Evolutionary conservation across 2,888 invertebrate genomes (phyloP).

Genomic region (Epinotia nisella): DNA sequence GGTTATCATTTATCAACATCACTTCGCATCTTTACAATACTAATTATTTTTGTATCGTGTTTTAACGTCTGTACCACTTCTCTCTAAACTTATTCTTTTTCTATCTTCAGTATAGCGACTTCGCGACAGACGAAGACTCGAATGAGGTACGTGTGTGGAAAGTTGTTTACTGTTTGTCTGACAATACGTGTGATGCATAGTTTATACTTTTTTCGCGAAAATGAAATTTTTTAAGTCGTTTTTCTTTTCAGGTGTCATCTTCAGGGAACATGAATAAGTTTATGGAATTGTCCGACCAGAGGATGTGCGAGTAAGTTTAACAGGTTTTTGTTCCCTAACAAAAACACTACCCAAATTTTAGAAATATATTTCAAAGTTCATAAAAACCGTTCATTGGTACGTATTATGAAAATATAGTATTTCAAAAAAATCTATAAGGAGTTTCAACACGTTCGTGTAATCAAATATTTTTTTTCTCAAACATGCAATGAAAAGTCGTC

Average conservation of each 20-base stretch:
- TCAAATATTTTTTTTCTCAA: no score
- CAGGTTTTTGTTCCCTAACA: background rate
- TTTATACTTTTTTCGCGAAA: background rate
- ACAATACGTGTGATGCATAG: background rate
- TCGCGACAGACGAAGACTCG: conserved; percentile 41
- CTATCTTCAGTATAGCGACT: conserved; percentile 30
- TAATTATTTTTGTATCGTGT: background rate
- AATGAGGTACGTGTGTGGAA: conserved; percentile 52
- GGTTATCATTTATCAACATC: no score
- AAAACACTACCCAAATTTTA: no score
- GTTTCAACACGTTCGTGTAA: no score
- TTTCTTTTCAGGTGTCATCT: conserved; percentile 12
- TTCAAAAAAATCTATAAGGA: no score
- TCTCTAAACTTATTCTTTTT: conserved; percentile 4
- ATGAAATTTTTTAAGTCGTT: background rate
- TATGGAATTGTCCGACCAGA: conserved; percentile 62
- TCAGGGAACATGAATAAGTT: conserved; percentile 58
- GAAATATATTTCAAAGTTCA: no score
- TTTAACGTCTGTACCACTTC: background rate
- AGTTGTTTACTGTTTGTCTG: background rate
- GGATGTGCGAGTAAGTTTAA: conserved; percentile 68
- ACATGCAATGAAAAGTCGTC: no score
- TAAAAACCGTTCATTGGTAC: no score
- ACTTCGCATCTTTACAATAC: no score
- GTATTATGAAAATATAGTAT: no score